Conservation (phyloP, 2,888 invertebrate species). For the Invenusta paracnida region DNA sequence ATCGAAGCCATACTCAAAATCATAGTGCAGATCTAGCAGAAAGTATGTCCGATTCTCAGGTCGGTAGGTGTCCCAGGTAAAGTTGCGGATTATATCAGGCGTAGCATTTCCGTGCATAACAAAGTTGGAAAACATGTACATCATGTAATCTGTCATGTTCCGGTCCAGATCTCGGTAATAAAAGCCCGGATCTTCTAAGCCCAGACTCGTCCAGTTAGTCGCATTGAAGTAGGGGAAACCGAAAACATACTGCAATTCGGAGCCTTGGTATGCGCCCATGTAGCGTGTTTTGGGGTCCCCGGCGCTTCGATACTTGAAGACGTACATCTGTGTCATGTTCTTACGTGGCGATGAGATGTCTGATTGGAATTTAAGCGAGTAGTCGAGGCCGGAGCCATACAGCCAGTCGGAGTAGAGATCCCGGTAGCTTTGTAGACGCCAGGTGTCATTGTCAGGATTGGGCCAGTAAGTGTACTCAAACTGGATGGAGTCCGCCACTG, state of each 20-base stretch:
- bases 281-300: constrained; percentile 55
- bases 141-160: constrained; percentile 63
- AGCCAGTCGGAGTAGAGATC: constrained; percentile 52
- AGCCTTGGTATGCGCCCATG: constrained; percentile 62
- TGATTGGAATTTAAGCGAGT: constrained; percentile 52
- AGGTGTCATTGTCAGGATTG: constrained; percentile 55
- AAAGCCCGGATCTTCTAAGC: constrained; percentile 53
- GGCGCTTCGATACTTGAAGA: constrained; percentile 58
- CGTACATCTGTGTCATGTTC: constrained; percentile 54
- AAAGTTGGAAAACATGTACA: constrained; percentile 62
- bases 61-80: constrained; percentile 57
- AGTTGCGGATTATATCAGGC: constrained; percentile 47
- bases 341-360: constrained; percentile 45
- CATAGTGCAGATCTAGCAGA: constrained; percentile 48
- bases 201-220: constrained; percentile 54
- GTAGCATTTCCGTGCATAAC: constrained; percentile 54
- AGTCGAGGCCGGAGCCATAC: constrained; percentile 57
- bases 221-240: constrained; percentile 63
- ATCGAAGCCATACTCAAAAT: constrained; percentile 35
- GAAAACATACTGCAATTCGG: constrained; percentile 63
- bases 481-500: constrained; percentile 51
- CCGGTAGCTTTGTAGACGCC: constrained; percentile 53
- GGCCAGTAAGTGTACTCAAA: constrained; percentile 61
- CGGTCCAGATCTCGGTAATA: constrained; percentile 59
- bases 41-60: constrained; percentile 56